Conservation (phyloP, 2,888 invertebrate species). For the Chaitophorus viminalis region DNA sequence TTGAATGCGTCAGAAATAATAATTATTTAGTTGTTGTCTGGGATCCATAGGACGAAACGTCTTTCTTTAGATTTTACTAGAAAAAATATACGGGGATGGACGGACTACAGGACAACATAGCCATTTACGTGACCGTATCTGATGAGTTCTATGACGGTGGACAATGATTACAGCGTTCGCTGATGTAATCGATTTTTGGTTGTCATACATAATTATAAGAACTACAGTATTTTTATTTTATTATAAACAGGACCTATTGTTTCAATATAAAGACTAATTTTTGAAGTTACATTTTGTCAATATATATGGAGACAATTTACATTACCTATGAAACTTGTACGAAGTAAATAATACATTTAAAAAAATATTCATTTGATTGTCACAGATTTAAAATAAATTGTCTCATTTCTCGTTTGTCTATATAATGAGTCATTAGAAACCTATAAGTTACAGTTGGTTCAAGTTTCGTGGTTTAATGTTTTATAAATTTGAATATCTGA, state of each 20-base stretch:
- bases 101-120: background rate
- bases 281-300: no score
- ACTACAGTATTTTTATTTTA: background rate
- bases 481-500: background rate
- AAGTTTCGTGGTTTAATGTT: background rate
- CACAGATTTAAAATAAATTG: background rate
- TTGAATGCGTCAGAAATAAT: conserved; percentile 13
- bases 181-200: conserved; percentile 15
- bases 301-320: background rate
- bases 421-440: background rate
- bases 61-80: conserved; percentile 13
- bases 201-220: background rate
- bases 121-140: conserved; percentile 46
- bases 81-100: background rate
- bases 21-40: conserved; percentile 25
- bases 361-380: background rate
- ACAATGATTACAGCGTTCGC: background rate
- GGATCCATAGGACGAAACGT: background rate
- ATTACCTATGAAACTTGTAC: background rate
- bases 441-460: background rate
- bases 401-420: background rate
- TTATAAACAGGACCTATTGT: background rate
- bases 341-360: background rate
- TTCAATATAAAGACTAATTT: background rate
- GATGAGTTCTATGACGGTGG: background rate